Evolutionary conservation across 1,140 invertebrate genomes (phyloP).

Genomic region (Temnothorax nylanderi): DNA sequence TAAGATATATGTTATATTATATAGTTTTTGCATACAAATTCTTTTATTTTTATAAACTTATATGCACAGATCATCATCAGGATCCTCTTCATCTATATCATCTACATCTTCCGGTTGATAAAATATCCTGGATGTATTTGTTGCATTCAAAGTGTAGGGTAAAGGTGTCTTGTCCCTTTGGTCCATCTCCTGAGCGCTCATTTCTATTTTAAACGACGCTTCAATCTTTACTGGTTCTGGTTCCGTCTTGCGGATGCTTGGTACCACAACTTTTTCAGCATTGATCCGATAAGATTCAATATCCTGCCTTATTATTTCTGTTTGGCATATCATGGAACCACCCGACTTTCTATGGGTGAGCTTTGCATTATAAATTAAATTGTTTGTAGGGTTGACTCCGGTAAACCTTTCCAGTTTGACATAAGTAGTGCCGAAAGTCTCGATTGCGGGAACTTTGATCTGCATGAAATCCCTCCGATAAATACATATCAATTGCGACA

Average conservation of each 20-base stretch:
- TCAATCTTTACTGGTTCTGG: conserved; percentile 62
- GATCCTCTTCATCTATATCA: conserved; percentile 87
- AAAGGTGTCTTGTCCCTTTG: conserved; percentile 79
- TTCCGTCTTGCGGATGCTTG: neutral
- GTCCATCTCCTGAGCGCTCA: conserved; percentile 80
- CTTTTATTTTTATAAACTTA: conserved; percentile 61
- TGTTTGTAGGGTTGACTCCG: conserved; percentile 58
- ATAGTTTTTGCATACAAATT: neutral
- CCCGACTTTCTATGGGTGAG: conserved; percentile 75
- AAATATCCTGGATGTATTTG: conserved; percentile 83
- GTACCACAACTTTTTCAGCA: conserved; percentile 42
- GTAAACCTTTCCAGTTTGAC: conserved; percentile 73
- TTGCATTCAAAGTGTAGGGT: conserved; percentile 76
- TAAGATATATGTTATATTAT: conserved; percentile 38
- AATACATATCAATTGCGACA: conserved; percentile 80
- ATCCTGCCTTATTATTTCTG: conserved; percentile 77
- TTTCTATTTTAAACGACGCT: conserved; percentile 81
- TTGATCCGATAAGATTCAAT: conserved; percentile 71
- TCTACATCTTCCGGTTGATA: conserved; percentile 86
- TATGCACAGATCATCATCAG: conserved; percentile 85
- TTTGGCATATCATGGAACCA: conserved; percentile 74
- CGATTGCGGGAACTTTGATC: conserved; percentile 77
- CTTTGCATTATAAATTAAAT: conserved; percentile 74
- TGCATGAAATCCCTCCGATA: conserved; percentile 78
- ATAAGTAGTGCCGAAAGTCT: conserved; percentile 81